A percentile compares a stretch with the other conserved stretches of the same genome.
Conservation (phyloP, 1,140 invertebrate species). For the Branchinecta lindahli region DNA sequence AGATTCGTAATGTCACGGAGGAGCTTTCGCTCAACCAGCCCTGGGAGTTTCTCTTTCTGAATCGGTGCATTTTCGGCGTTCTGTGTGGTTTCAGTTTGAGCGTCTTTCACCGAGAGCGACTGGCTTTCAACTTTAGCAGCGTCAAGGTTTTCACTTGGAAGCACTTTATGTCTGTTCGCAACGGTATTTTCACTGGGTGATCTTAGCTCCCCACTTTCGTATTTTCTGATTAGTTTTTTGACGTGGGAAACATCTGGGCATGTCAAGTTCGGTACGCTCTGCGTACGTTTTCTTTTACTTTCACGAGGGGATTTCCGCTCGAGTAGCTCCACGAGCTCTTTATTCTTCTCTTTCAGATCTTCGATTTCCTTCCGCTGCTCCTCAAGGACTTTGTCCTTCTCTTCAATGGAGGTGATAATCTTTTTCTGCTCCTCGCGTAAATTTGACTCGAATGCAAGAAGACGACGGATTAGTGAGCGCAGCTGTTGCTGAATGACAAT, state of each 20-base stretch:
- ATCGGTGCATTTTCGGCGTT: not conserved
- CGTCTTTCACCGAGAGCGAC: not conserved
- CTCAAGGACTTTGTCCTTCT: conserved; percentile 49
- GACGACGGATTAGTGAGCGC: conserved; percentile 45
- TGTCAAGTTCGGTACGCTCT: not conserved
- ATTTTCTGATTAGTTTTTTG: not conserved
- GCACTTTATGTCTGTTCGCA: not conserved
- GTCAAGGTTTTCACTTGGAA: not conserved
- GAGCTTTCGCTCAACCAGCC: not conserved
- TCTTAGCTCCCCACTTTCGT: not conserved
- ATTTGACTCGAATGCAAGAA: conserved; percentile 51
- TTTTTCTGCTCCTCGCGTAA: conserved; percentile 54
- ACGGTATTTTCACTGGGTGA: not conserved
- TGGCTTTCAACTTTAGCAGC: not conserved
- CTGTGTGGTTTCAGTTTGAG: not conserved
- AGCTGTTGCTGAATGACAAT: conserved; percentile 33
- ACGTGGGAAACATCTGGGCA: not conserved
- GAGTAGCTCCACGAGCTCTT: conserved; percentile 13
- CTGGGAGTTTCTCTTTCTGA: too few relatives aligned
- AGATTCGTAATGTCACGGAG: not conserved
- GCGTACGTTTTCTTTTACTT: not conserved
- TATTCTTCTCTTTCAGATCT: conserved; percentile 34
- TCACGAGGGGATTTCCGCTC: not conserved
- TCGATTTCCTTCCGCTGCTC: conserved; percentile 50
- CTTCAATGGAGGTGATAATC: conserved; percentile 46